Evolutionary conservation across 2,797 vertebrate genomes (phyloP), one percentile per base, ranked within the genome.

Genomic region (Oreonectes daqikongensis): DNA sequence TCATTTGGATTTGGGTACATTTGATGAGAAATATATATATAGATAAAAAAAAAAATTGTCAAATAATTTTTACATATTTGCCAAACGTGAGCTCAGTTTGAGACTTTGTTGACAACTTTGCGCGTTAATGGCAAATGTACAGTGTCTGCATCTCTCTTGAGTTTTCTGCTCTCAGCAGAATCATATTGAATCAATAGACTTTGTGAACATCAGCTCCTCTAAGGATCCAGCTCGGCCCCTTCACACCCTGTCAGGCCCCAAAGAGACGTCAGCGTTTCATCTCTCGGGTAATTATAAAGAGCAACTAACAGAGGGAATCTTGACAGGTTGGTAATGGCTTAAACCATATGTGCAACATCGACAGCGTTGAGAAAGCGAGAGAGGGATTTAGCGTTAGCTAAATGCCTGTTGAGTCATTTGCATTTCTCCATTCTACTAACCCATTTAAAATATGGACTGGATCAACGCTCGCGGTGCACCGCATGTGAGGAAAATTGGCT

Each of bases 201-300:
- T 73, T 14, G 7, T 20, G 53, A 60, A 24, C 42, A 52, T 18
- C 72, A 11, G 8, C 20, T 18, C 18, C 61, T 67, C 52, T 26
- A 11, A 30, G 32, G 26, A 50, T 42, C 7, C 26, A 40, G n/a
- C 38, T 42, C 70, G 14, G 30, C 71, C 40, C 46, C 70, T 46
- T 53, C 20, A 55, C 52, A 72, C 18, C 24, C 48, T 59, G 42
- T 38, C 69, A 59, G 50, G 20, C 40, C 40, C 9, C 52, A 69
- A 32, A 61, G 64, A 53, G 14, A 11, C 14, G 7, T 55, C 71
- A 42, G 26, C 18, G 22, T 66, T 75, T 75, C 66, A 57, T 69
- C 70, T 50, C 78, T 69, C 20, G n/a, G 24, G 44, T 74, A 74
- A 69, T 74, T 74, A 74, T 69, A 69, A 69, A 74, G 35, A 53